Evolutionary conservation across 1,140 invertebrate genomes (phyloP), one percentile per base, ranked within the genome.

Genomic region (Adelges cooleyi): DNA sequence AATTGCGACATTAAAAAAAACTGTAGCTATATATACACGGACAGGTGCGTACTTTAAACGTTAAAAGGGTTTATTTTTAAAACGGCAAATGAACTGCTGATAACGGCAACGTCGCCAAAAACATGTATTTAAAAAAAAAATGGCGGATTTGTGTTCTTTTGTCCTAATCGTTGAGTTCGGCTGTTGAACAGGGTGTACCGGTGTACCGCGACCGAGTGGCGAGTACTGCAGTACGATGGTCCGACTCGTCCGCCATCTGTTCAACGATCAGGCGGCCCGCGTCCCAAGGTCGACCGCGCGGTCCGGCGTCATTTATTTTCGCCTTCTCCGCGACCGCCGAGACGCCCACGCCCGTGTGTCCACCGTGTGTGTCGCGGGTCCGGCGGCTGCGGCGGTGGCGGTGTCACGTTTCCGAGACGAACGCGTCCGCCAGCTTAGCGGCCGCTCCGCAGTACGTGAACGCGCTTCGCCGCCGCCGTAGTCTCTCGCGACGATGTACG

Each of bases 401-500:
- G 56, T 62, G 56, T 62, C 56, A 48, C 56, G 56, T 62, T 62
- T 62, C 56, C 56, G 20, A 33, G 29, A 11, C 29, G 29, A 56
- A 48, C 42, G 56, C 53, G 17, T 44, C 18, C 17, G 29, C 29
- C 29, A 33, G 29, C 29, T 33, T 11, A 6, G 29, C 5, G 5
- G 29, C 5, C 20, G 38, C 38, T 27, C 53, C 5, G 29, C 29
- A 33, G 38, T 17, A 15, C 51, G 49, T 1, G 25, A 17, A 17
- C 50, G 17, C n/a, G n/a, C n/a, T 33, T 33, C 11, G 29, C 27
- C 5, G 29, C 22, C 17, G 38, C 36, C 10, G 36, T 18, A 22
- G 23, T 44, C 20, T 38, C 18, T 8, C 40, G 40, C 40, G 11
- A 17, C 6, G 3, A 11, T 40, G 54, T 2, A 29, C 25, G 56